These are phyloP conservation scores for Leucoma salicis DNA, from an alignment of 2,888 invertebrate genomes.

Conservation along the genomic window DNA sequence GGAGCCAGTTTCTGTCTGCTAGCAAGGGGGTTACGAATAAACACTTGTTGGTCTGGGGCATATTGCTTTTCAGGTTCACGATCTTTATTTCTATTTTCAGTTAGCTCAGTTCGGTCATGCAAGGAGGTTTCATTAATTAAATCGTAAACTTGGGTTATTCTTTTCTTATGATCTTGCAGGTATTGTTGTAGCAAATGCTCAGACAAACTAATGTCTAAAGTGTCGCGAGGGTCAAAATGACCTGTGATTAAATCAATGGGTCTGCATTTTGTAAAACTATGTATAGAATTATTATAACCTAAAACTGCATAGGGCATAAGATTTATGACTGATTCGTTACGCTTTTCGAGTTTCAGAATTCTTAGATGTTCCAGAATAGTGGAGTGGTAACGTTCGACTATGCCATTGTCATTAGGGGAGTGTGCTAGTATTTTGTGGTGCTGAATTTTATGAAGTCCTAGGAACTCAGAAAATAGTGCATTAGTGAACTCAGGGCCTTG, in stretches of 20 bases:
- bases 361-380: constrained; percentile 22
- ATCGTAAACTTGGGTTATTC: constrained; percentile 21
- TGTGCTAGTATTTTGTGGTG: constrained; percentile 21
- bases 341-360: constrained; percentile 11
- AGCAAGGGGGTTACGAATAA: constrained; percentile 22
- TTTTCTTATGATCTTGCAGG: constrained; percentile 14
- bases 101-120: constrained; percentile 11
- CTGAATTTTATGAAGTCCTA: constrained; percentile 15
- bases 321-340: not conserved
- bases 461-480: constrained; percentile 21
- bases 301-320: constrained; percentile 18
- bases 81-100: constrained; percentile 19
- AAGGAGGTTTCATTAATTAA: constrained; percentile 20
- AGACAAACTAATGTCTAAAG: constrained; percentile 24
- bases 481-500: constrained; percentile 16
- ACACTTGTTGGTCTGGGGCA: constrained; percentile 21
- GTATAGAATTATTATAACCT: constrained; percentile 27
- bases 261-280: constrained; percentile 32
- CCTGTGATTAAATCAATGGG: constrained; percentile 29
- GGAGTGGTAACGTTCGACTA: constrained; percentile 14
- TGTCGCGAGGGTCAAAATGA: constrained; percentile 32
- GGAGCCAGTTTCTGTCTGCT: constrained; percentile 30
- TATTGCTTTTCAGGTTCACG: constrained; percentile 25
- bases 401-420: constrained; percentile 24
- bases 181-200: constrained; percentile 34